Evolutionary conservation across 2,797 vertebrate genomes (phyloP), one percentile per base, ranked within the genome.

Genomic region (Eulemur mongoz): DNA sequence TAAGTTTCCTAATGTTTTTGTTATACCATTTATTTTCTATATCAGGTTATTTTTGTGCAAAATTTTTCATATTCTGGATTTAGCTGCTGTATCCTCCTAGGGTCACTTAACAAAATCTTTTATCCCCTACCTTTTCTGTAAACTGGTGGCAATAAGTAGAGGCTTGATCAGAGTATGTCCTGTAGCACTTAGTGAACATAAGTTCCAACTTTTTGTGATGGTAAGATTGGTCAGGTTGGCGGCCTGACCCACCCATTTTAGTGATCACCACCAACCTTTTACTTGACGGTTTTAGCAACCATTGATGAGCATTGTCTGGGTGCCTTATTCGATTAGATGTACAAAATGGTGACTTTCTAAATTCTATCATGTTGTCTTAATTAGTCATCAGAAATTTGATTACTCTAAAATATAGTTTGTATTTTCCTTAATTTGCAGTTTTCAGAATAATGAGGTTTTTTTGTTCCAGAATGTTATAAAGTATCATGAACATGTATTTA

Each of bases 371-470:
- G 89, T 35, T 10, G 45, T 81, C 54, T 87, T 23, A 88, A 84
- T 89, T 79, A 88, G 17, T 84, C 23, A 88, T 91, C 38, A 85
- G 61, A 80, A 81, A 65, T 88, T n/a, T 92, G 52, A 30, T 69
- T 88, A 80, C 4, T 91, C 1, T 83, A 67, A 90, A 73, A 81
- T 61, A 86, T 3, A 89, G 9, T 94, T 54, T 69, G 59, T 59
- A 81, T 85, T 65, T 86, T 85, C 48, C 23, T 93, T 63, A 83
- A 79, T 69, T 88, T 95, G 67, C 0, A 75, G 17, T 78, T 80
- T 95, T 89, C 30, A 72, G 54, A 82, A 91, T 14, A 82, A 90
- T 7, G 32, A 30, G 2, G 12, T 2, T 23, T 32, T 38, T 38
- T 12, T 48, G 57, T 27, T 23, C 11, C 43, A 80, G n/a, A 70